Evolutionary conservation across 2,888 invertebrate species (phyloP), one percentile per base, ranked within the genome.

Genomic region (Drosophila mimica): DNA sequence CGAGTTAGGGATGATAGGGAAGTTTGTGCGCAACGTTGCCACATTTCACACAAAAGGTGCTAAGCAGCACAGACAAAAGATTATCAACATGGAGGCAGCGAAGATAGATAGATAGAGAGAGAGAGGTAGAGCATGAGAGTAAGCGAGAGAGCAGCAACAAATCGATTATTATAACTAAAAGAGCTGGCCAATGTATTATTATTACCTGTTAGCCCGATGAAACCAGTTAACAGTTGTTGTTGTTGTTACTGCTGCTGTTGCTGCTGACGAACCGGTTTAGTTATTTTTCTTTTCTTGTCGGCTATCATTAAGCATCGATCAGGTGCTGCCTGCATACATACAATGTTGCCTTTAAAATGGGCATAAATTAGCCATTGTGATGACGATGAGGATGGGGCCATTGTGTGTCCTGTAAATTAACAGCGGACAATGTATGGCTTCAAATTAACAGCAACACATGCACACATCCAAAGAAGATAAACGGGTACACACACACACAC

Each of bases 111-210:
- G n/a, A 56, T 0, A 28, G 20, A 20, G 43, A 43, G 20, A 20
- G 8, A 8, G 5, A 43, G 52, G 25, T 1, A 25, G 17, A 56
- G 54, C 17, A 6, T 15, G 28, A 40, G 56, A 43, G 9, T 70
- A 78, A 60, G 25, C 54, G 62, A 49, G 17, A 56, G 66, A 56
- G 71, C 72, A 76, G 53, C 70, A 70, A 66, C 70, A 89, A 88
- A 85, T 89, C 89, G 85, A 85, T 85, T 89, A 84, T 89, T 87
- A 77, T 85, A 70, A 72, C 74, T 43, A 57, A 78, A 82, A 75
- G 80, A 67, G 67, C 36, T 53, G 61, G 57, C 64, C 51, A 78
- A 58, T 75, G 40, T 43, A 20, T 20, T 57, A 43, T 76, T 76
- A 68, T 72, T 79, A 80, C 78, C 78, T 79, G 78, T 79, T 79